A percentile compares a stretch with the other conserved stretches of the same genome.
Evolutionary conservation across 2,797 vertebrate species (phyloP).

Genomic region (Benthosema pterotum): DNA sequence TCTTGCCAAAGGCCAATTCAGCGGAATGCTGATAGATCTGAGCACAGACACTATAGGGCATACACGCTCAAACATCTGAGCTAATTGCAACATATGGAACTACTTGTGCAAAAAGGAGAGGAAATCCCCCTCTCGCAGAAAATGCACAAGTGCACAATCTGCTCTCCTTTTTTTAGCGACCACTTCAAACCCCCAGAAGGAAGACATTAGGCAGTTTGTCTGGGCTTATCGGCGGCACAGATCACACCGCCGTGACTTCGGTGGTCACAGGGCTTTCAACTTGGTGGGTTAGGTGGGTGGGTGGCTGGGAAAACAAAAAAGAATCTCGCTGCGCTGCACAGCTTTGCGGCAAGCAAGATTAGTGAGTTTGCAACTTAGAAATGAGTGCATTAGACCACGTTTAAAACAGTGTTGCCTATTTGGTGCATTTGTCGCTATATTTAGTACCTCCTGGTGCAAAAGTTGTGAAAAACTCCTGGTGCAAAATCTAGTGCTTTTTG

Average conservation of each 20-base stretch:
- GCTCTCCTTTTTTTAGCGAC: not conserved
- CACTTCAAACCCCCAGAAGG: constrained; percentile 3
- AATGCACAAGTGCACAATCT: not conserved
- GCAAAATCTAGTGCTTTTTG: too few relatives aligned
- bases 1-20: too few relatives aligned
- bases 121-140: not conserved
- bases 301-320: not conserved
- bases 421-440: too few relatives aligned
- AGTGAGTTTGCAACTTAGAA: not conserved
- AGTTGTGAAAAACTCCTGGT: too few relatives aligned
- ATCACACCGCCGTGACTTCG: constrained; percentile 1
- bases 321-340: rapidly evolving
- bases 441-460: too few relatives aligned
- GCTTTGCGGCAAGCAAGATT: not conserved
- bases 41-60: not conserved
- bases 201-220: constrained; percentile 18
- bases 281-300: not conserved
- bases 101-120: not conserved
- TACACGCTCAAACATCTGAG: too few relatives aligned
- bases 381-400: not conserved
- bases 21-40: not conserved
- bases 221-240: constrained; percentile 18
- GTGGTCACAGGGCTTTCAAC: not conserved
- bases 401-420: too few relatives aligned
- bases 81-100: not conserved